Evolutionary conservation across 2,797 vertebrate species (phyloP), one percentile per base, ranked within the genome.

Genomic region (Geotrypetes seraphini): DNA sequence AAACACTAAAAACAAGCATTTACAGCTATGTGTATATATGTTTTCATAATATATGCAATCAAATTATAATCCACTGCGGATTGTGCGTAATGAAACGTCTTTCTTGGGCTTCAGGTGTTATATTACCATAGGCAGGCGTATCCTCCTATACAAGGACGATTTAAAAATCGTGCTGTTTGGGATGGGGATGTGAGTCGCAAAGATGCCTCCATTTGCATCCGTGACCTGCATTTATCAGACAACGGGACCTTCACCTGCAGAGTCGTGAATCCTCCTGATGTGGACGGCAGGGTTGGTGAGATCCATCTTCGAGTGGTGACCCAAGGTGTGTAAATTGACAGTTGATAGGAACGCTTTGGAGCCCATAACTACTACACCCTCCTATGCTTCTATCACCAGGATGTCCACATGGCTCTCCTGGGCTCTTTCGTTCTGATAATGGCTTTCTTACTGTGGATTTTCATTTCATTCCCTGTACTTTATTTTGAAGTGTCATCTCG

Each of bases 221-320:
- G 72, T 27, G 63, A 87, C 26, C 74, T 92, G 50, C 87, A 86
- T 58, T 89, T 88, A 44, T 79, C 43, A 1, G 91, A 86, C 63
- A 97, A 96, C 0, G 93, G 94, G 9, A 97, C 91, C 0, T 97
- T 89, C 57, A 79, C 64, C 46, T 97, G 94, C 53, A 88, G 90
- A 52, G 90, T 97, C 43, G 90, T 84, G 64, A 97, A 97, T 57
- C 85, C 77, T 17, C 21, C 91, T 5, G 92, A 95, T 1, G 87
- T 87, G 1, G 85, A 90, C 0, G 93, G 92, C 9, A 36, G 58
- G 0, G 55, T 85, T 0, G 92, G 91, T 10, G 71, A 90, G 51
- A 78, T 91, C 41, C 49, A 53, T 2, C 81, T 97, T 9, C 75
- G 68, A 1, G 91, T 97, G 0, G 91, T 96, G 40, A 61, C 72